Evolutionary conservation across 2,888 invertebrate genomes (phyloP).

Genomic region (Cetonia aurata): DNA sequence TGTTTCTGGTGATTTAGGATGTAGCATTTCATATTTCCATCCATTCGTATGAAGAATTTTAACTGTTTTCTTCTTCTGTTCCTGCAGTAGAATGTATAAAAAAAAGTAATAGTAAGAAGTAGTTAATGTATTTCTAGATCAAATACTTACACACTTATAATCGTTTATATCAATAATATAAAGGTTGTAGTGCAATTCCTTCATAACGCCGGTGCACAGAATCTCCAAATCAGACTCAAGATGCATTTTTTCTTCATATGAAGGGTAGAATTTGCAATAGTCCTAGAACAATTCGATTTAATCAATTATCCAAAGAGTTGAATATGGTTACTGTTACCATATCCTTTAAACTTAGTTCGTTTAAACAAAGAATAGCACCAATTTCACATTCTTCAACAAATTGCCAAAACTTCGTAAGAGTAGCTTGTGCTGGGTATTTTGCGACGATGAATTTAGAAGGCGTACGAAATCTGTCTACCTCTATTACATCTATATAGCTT

Average conservation of each 20-base stretch:
- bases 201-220: conserved; percentile 41
- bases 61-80: neutral
- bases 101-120: no score
- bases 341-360: conserved; percentile 62
- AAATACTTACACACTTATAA: no score
- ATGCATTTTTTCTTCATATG: neutral
- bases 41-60: conserved; percentile 53
- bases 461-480: conserved; percentile 63
- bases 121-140: no score
- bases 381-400: conserved; percentile 63
- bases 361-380: conserved; percentile 64
- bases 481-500: conserved; percentile 66
- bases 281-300: no score
- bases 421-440: conserved; percentile 66
- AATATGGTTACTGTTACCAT: no score
- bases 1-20: conserved; percentile 55
- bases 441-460: conserved; percentile 65
- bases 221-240: conserved; percentile 34
- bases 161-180: neutral
- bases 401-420: conserved; percentile 67
- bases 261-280: conserved; percentile 51
- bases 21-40: conserved; percentile 57
- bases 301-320: no score
- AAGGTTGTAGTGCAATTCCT: conserved; percentile 48
- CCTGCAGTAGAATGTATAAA: conserved; percentile 8